Percentiles rank a stretch among this genome's conserved stretches.
phyloP scores from a whole-genome alignment of 2,797 vertebrate species.

The Setipinna tenuifilis region DNA sequence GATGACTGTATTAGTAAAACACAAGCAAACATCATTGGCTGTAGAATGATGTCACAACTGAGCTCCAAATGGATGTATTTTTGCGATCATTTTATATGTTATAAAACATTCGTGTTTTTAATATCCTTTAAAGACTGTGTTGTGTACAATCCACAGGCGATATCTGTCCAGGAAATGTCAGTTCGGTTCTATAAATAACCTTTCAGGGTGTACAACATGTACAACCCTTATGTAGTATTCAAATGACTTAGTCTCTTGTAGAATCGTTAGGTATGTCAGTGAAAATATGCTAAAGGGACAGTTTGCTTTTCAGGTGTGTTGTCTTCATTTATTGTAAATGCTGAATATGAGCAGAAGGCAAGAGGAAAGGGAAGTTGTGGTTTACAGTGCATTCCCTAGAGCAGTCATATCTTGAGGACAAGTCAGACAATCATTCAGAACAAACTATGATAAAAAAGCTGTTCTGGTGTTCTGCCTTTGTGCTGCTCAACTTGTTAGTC shows the following conservation, averaged over 20 bases:
- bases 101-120: no score
- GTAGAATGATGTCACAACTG: background rate
- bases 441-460: background rate
- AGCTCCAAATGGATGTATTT: background rate
- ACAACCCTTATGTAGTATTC: no score
- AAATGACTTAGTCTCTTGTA: no score
- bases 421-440: constrained; percentile 6
- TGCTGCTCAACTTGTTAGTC: background rate
- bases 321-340: constrained; percentile 10
- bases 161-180: background rate
- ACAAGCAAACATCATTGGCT: background rate
- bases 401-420: background rate
- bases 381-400: constrained; percentile 4
- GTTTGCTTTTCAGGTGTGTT: background rate
- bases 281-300: background rate
- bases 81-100: no score
- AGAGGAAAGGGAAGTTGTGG: constrained; percentile 25
- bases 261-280: no score
- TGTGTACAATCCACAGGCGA: background rate
- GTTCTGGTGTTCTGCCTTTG: background rate
- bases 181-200: no score
- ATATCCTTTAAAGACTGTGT: no score
- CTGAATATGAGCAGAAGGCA: constrained; percentile 16
- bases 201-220: no score
- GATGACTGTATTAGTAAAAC: background rate